Evolutionary conservation across 2,888 invertebrate genomes (phyloP).

Genomic region (Geotrupes spiniger): DNA sequence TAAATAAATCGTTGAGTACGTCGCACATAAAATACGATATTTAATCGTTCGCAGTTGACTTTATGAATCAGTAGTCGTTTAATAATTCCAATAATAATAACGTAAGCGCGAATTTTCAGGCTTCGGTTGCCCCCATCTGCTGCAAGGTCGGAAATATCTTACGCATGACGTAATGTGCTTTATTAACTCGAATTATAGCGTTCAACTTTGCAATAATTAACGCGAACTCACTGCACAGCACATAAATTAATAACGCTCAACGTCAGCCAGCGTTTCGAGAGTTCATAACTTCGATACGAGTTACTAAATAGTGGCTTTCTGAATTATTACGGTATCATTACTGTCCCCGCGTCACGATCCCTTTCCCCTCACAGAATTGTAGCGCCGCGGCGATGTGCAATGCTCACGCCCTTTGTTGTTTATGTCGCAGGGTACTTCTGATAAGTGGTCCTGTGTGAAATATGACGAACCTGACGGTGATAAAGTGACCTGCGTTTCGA

Average conservation of each 20-base stretch:
- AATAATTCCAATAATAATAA: too few species aligned
- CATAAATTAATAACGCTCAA: conserved; percentile 1
- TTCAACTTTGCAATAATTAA: conserved; percentile 5
- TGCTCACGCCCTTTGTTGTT: not conserved
- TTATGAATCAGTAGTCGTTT: too few species aligned
- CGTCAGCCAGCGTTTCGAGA: not conserved
- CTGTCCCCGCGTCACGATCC: not conserved
- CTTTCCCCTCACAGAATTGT: not conserved
- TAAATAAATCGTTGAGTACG: too few species aligned
- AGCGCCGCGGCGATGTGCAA: not conserved
- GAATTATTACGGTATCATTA: conserved; percentile 1
- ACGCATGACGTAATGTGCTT: conserved; percentile 10
- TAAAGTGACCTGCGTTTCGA: conserved; percentile 9
- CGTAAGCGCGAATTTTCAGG: not conserved
- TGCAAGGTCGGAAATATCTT: conserved; percentile 9
- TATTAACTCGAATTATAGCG: conserved; percentile 2
- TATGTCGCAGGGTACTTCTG: conserved; percentile 5
- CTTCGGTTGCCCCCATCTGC: not conserved
- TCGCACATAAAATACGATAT: too few species aligned
- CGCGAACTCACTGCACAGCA: not conserved
- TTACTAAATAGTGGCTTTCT: too few species aligned
- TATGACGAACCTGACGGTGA: conserved; percentile 14
- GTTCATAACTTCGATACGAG: too few species aligned
- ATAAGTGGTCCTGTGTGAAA: conserved; percentile 10
- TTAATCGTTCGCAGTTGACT: too few species aligned